phyloP scores from a whole-genome alignment of 2,888 invertebrate genomes.

The Heliothis peltigera region DNA sequence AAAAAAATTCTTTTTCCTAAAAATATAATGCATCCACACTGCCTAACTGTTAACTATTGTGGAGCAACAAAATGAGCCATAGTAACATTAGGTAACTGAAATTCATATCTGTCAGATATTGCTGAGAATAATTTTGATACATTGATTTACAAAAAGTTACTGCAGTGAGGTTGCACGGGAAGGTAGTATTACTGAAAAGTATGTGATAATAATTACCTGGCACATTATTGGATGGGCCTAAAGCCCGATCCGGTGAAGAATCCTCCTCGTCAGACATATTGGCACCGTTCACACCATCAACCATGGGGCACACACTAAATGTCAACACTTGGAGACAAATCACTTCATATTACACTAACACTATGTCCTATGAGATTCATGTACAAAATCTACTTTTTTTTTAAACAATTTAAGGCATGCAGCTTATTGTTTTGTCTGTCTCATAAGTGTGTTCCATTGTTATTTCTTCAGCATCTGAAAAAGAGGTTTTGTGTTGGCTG shows the following conservation, averaged over 20 bases:
- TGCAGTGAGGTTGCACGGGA: too few species aligned
- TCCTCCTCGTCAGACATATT: slow-evolving; percentile 88
- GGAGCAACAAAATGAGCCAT: too few species aligned
- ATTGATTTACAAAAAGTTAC: too few species aligned
- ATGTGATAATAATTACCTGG: slow-evolving; percentile 74
- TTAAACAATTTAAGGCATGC: slow-evolving; percentile 72
- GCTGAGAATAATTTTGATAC: too few species aligned
- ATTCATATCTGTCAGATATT: too few species aligned
- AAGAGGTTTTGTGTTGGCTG: slow-evolving; percentile 36
- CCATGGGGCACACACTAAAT: slow-evolving; percentile 62
- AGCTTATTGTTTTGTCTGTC: slow-evolving; percentile 60
- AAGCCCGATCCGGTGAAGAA: slow-evolving; percentile 83
- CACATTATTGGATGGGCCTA: slow-evolving; percentile 83
- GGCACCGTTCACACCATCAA: slow-evolving; percentile 63
- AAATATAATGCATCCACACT: too few species aligned
- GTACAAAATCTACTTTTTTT: slow-evolving; percentile 69
- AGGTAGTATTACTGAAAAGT: too few species aligned
- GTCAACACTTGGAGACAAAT: slow-evolving; percentile 51
- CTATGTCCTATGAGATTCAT: slow-evolving; percentile 73
- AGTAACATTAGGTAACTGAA: too few species aligned
- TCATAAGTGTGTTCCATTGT: slow-evolving; percentile 56
- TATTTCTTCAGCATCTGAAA: slow-evolving; percentile 54
- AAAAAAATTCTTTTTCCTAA: too few species aligned
- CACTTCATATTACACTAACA: slow-evolving; percentile 73
- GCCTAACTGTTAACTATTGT: too few species aligned